Evolutionary conservation across 92 coral and sea anemone species (phyloP), one percentile per base, ranked within the genome.

Genomic region (Heliopora coerulea): DNA sequence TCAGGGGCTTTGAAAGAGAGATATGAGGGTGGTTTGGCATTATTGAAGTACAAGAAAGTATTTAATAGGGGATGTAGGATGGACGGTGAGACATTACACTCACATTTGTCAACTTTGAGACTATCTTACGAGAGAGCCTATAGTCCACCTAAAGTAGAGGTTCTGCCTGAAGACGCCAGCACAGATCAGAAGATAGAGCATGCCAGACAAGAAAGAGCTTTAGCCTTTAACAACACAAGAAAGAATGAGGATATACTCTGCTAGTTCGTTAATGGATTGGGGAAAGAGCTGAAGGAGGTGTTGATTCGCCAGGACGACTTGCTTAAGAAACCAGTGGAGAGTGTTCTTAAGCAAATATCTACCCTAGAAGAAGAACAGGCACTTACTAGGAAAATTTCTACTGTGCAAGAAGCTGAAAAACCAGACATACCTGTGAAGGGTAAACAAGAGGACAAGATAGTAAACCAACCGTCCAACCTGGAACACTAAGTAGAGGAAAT

Each of bases 11-110:
- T 78, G 60, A 70, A 78, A 73, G 79, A 69, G 64, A 78, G 87
- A 63, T 83, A 83, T 41, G 83, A 78, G 78, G 82, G 79, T 39
- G 83, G 86, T 42, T 68, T 83, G 66, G 83, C 83, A 18, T 74
- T 83, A 72, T 56, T 83, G 30, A 83, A 78, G 57, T 83, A 83
- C 63, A 83, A 78, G 83, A 82, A 68, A 25, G 78, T n/a, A 0
- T 77, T 70, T 30, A 58, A 69, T 28, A 40, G 44, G 9, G 41
- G 83, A 28, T 27, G 18, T 59, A 39, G 60, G 13, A 37, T 41
- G 25, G 83, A 83, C 50, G 87, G 83, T 35, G 86, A 82, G 62
- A 65, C 81, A 18, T 48, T 83, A 12, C 87, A 78, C 59, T 78
- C 83, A 80, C 62, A 79, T 62, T 65, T 79, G 77, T 74, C 84